Evolutionary conservation across 1,140 invertebrate genomes (phyloP), one percentile per base, ranked within the genome.

Genomic region (Drosophila repleta): DNA sequence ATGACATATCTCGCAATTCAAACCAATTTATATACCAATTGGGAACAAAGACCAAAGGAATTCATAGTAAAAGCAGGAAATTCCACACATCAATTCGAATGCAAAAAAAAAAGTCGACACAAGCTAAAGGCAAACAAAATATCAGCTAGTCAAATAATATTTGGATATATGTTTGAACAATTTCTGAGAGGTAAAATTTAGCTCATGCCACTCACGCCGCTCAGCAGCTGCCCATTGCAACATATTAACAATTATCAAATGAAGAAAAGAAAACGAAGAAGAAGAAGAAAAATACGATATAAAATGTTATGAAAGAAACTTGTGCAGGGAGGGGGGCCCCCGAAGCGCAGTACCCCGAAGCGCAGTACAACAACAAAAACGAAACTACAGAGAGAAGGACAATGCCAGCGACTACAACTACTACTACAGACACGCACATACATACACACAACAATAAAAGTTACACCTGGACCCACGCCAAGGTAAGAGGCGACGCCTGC

Each of bases 381-480:
- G 67, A 70, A 70, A 67, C 62, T 45, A 39, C 18, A 35, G 32
- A 79, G 51, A 64, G 24, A 11, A 80, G 24, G n/a, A 80, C 69
- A 84, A 84, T 79, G 76, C 56, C 48, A n/a, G n/a, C n/a, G 66
- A 55, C 69, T 62, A 35, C 26, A 4, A 29, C 26, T 29, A 29
- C 26, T 29, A 65, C 66, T 70, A 51, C 24, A 53, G 8, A 49
- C 2, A 60, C 3, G 18, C 1, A 46, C 20, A 37, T 11, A 53
- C 1, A 58, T 11, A 26, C 10, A 20, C 1, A 21, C 24, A 58
- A 69, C 45, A 67, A 65, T 63, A 76, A 71, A 82, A 78, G 78
- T 85, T 87, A 87, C 82, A 85, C 82, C 82, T 85, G 82, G 82
- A 87, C 70, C 78, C 78, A 78, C 82, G 82, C 74, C 45, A 51